A percentile compares a stretch with the other conserved stretches of the same genome.
Evolutionary conservation across 2,113 vertebrate genomes (phyloP).

Genomic region (Pithys albifrons): DNA sequence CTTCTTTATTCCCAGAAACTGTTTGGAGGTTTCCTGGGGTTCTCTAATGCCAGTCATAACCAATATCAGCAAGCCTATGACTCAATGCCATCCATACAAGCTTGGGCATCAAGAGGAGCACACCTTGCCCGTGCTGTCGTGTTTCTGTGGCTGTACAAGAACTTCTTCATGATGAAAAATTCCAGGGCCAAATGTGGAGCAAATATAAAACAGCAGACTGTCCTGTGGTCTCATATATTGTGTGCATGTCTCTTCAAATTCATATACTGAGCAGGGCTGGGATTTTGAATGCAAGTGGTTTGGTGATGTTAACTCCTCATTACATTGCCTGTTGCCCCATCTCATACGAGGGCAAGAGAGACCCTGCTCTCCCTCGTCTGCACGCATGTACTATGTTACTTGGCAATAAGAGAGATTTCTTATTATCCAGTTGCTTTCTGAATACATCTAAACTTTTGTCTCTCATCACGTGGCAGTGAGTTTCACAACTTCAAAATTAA

Average conservation of each 20-base stretch:
- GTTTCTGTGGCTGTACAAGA: background rate
- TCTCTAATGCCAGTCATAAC: background rate
- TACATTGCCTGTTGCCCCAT: background rate
- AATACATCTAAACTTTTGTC: background rate
- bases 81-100: background rate
- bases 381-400: accelerated
- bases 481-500: background rate
- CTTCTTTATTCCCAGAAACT: background rate
- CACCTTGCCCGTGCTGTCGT: background rate
- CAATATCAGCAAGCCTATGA: background rate
- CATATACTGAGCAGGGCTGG: background rate
- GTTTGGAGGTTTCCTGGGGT: background rate
- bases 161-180: background rate
- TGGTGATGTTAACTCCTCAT: background rate
- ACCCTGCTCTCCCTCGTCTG: background rate
- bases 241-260: background rate
- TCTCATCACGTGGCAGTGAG: background rate
- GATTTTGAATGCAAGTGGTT: background rate
- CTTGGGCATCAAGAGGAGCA: background rate
- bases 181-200: background rate
- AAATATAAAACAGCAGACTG: background rate
- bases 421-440: background rate
- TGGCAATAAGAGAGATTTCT: background rate
- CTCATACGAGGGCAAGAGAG: background rate
- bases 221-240: background rate